Evolutionary conservation across 1,140 invertebrate genomes (phyloP).

Genomic region (Aphis gossypii): DNA sequence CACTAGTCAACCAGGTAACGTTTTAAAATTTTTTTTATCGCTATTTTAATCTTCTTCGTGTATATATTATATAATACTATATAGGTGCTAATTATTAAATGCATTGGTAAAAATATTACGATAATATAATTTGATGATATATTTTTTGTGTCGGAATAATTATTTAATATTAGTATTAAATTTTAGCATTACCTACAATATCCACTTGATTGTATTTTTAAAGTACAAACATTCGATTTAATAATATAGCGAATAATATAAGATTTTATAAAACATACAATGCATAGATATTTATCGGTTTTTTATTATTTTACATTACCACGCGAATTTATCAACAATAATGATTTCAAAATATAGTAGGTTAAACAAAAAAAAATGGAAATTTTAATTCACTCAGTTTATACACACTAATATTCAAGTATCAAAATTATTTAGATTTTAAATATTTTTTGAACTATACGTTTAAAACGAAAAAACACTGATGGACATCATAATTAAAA

Average conservation of each 20-base stretch:
- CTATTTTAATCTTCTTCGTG: background rate
- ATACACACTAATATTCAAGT: background rate
- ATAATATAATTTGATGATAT: background rate
- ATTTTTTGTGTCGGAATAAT: background rate
- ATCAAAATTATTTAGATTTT: background rate
- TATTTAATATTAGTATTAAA: background rate
- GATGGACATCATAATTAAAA: background rate
- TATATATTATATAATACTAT: background rate
- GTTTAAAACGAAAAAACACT: background rate
- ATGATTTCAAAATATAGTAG: background rate
- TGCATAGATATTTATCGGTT: background rate
- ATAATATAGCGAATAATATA: background rate
- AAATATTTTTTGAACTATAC: background rate
- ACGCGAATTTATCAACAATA: background rate
- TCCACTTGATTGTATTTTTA: background rate
- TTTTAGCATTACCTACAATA: background rate
- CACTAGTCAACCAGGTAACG: constrained; percentile 19
- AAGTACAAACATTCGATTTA: background rate
- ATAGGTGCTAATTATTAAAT: background rate
- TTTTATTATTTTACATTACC: background rate
- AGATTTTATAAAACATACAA: background rate
- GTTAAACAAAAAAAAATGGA: background rate
- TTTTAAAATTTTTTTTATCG: background rate
- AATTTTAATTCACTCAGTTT: background rate
- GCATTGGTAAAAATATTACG: background rate